These are phyloP conservation scores for Xiphophorus hellerii DNA, from an alignment of 2,113 vertebrate genomes.

Conservation along the genomic window DNA sequence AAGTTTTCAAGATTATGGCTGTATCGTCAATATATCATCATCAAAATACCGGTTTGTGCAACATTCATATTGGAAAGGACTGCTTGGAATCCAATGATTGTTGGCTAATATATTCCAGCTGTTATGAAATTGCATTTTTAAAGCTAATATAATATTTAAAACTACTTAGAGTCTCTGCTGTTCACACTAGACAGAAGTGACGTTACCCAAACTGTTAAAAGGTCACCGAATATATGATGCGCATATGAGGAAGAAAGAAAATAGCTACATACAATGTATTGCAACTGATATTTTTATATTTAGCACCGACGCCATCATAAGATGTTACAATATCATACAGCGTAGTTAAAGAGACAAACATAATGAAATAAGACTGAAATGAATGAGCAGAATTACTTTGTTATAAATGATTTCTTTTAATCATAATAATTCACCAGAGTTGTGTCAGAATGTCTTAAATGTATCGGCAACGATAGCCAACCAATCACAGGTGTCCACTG, in stretches of 20 bases:
- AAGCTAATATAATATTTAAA: neutral
- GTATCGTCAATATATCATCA: neutral
- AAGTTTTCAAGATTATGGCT: no score
- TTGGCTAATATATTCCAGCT: neutral
- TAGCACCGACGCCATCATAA: neutral
- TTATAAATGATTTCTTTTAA: neutral
- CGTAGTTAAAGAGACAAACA: neutral
- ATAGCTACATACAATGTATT: neutral
- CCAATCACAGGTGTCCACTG: neutral
- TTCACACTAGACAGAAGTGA: neutral
- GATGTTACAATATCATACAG: neutral
- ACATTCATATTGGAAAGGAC: neutral
- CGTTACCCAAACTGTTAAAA: no score
- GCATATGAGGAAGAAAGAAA: neutral
- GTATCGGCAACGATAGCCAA: neutral
- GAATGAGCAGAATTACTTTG: neutral
- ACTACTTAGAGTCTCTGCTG: neutral
- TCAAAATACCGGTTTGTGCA: neutral
- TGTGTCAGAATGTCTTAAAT: neutral
- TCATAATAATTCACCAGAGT: neutral
- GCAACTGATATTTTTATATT: no score
- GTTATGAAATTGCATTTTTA: neutral
- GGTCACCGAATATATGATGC: neutral
- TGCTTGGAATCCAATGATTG: neutral
- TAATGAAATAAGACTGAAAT: neutral